A percentile compares a stretch with the other conserved stretches of the same genome.
Conservation (phyloP, 2,888 invertebrate genomes). For the Lacanobia oleracea region DNA sequence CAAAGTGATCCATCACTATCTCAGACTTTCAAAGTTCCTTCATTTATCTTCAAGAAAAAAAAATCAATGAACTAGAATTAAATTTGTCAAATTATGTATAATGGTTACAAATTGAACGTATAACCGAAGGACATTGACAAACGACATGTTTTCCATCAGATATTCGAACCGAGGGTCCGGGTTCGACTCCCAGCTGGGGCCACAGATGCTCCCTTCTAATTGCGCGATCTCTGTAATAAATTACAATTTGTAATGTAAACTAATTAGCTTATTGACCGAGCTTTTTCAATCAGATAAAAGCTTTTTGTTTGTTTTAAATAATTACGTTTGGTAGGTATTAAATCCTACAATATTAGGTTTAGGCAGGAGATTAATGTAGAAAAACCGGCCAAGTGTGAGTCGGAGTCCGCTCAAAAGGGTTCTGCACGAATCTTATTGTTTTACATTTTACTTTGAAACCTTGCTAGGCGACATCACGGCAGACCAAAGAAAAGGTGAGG, state of each 20-base stretch:
- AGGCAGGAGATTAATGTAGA: not conserved
- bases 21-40: not conserved
- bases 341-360: conserved; percentile 18
- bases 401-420: too few species aligned
- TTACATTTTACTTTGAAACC: too few species aligned
- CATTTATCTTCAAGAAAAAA: conserved; percentile 20
- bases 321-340: conserved; percentile 15
- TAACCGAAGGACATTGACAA: conserved; percentile 71
- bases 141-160: conserved; percentile 69
- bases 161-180: conserved; percentile 64
- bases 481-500: too few species aligned
- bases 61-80: conserved; percentile 36
- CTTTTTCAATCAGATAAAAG: conserved; percentile 56
- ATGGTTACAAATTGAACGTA: conserved; percentile 58
- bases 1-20: conserved; percentile 14
- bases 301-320: conserved; percentile 33
- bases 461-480: too few species aligned
- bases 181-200: conserved; percentile 69
- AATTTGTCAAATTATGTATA: conserved; percentile 42
- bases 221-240: conserved; percentile 70
- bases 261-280: conserved; percentile 50
- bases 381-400: too few species aligned
- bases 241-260: conserved; percentile 62
- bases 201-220: conserved; percentile 75
- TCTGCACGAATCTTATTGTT: too few species aligned